Conservation (phyloP, 2,888 invertebrate genomes). For the Steinernema scapterisci region DNA sequence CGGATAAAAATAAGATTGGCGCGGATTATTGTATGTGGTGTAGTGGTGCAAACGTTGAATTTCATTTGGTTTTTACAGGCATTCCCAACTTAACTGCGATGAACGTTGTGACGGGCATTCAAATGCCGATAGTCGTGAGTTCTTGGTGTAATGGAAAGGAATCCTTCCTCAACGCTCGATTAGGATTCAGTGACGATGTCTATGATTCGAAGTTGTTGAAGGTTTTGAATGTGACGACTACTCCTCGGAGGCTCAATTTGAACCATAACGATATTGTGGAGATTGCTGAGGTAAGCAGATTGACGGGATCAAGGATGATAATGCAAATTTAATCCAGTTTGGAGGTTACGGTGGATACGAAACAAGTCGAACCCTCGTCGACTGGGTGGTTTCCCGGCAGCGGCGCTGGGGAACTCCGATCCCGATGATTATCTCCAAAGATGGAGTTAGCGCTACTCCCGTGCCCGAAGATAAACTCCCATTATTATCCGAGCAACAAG, state of each 20-base stretch:
- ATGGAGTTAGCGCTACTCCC: conserved; percentile 32
- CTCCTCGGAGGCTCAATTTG: conserved; percentile 30
- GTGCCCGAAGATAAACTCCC: conserved; percentile 48
- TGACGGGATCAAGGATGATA: neutral
- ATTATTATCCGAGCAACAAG: conserved; percentile 45
- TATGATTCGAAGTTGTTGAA: neutral
- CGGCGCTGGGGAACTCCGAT: conserved; percentile 99
- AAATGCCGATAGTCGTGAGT: conserved; percentile 54
- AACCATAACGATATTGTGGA: conserved; percentile 52
- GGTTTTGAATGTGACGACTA: neutral
- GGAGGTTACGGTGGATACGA: conserved; percentile 62
- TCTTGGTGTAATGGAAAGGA: neutral
- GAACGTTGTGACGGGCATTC: conserved; percentile 58
- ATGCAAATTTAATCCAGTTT: conserved; percentile 41
- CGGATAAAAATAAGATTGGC: conserved; percentile 37
- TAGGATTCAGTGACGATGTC: conserved; percentile 15
- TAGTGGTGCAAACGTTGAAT: no score
- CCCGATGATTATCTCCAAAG: conserved; percentile 76
- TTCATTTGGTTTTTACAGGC: no score
- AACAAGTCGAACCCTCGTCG: conserved; percentile 60
- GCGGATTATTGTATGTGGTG: neutral
- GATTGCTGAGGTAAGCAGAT: conserved; percentile 46
- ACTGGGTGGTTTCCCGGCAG: conserved; percentile 78
- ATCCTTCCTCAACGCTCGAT: conserved; percentile 33
- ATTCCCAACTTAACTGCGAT: conserved; percentile 43